These are phyloP conservation scores for Agrochola litura DNA, from an alignment of 2,888 invertebrate genomes.

Conservation along the genomic window DNA sequence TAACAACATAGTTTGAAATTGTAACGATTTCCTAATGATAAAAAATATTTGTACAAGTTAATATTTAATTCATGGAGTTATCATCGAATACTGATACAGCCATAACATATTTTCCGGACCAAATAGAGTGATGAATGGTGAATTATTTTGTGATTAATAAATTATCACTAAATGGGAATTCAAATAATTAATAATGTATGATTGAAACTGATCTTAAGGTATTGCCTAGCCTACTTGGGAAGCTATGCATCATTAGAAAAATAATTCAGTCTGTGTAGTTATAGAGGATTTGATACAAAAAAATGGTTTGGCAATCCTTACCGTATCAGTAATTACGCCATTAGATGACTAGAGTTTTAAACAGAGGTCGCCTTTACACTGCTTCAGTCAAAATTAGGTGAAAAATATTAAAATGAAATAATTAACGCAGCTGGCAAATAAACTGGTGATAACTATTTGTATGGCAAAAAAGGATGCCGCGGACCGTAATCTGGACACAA, in stretches of 20 bases:
- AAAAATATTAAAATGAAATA: no score
- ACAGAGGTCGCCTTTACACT: background rate
- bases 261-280: background rate
- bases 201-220: constrained; percentile 26
- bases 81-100: constrained; percentile 35
- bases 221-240: constrained; percentile 14
- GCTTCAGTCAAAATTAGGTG: no score
- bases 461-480: no score
- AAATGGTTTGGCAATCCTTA: constrained; percentile 1
- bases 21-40: background rate
- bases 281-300: background rate
- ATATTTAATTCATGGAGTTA: constrained; percentile 2
- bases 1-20: constrained; percentile 23
- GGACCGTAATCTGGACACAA: no score
- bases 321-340: background rate
- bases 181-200: constrained; percentile 44
- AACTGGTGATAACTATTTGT: no score
- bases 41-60: constrained; percentile 14
- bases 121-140: constrained; percentile 26
- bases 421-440: no score
- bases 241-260: constrained; percentile 15
- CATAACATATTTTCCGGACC: constrained; percentile 21
- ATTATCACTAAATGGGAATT: constrained; percentile 9
- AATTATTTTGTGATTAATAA: constrained; percentile 26
- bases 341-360: background rate